Conservation (phyloP, 2,113 vertebrate species). For the Spermophilus dauricus region DNA sequence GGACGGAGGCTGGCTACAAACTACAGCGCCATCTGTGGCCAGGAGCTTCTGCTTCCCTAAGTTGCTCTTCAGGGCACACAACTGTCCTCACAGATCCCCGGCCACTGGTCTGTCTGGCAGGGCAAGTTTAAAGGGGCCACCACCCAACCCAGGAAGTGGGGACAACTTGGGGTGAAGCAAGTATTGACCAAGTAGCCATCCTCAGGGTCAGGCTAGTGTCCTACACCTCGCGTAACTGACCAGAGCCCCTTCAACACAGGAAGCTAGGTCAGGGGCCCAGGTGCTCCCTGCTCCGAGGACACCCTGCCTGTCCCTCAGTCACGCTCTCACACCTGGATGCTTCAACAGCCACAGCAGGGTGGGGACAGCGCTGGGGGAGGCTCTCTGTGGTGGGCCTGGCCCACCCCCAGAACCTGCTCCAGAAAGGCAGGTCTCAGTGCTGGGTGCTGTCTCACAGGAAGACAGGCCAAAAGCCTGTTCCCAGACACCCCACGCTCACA, state of each 20-base stretch:
- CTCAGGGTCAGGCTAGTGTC: not conserved
- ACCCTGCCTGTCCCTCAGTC: not conserved
- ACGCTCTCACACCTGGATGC: not conserved
- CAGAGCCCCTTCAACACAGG: not conserved
- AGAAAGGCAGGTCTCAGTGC: not conserved
- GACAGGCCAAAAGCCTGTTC: not conserved
- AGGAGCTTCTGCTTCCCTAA: not conserved
- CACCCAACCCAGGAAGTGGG: not conserved
- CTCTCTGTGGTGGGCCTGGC: fast-evolving
- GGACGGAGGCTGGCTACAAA: not conserved
- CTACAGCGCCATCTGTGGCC: not conserved
- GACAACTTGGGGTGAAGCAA: not conserved
- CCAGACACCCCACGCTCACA: too few species aligned
- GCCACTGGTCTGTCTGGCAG: not conserved
- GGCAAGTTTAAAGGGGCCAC: not conserved
- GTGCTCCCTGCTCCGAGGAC: not conserved
- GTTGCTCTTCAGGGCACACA: not conserved
- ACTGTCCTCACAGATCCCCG: not conserved
- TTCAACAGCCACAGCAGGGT: not conserved
- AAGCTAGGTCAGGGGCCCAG: not conserved
- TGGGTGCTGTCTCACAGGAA: not conserved
- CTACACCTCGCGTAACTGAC: not conserved
- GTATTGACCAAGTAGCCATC: not conserved
- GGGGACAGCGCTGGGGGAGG: fast-evolving
- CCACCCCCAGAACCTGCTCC: not conserved